These are phyloP conservation scores for Ceyx cyanopectus DNA, from an alignment of 2,113 vertebrate genomes.

Conservation along the genomic window DNA sequence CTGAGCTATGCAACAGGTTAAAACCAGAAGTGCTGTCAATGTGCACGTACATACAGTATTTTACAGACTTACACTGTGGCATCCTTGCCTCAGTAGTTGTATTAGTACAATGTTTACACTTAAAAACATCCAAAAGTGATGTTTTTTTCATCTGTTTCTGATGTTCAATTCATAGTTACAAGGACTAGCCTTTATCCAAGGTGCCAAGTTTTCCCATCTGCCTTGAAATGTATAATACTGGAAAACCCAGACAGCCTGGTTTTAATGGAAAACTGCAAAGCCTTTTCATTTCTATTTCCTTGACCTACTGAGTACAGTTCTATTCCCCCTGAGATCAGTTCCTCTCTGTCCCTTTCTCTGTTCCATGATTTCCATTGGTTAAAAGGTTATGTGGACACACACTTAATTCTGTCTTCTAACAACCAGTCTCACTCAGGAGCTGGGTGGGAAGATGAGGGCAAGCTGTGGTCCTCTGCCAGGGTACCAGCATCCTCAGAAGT, in stretches of 20 bases:
- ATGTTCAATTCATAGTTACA: neutral
- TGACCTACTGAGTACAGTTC: neutral
- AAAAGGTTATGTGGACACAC: neutral
- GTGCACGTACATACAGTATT: neutral
- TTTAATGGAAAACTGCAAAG: neutral
- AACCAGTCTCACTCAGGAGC: neutral
- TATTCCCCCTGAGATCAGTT: neutral
- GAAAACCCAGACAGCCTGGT: neutral
- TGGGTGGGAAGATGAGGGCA: neutral
- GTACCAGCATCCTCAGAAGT: neutral
- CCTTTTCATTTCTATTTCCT: neutral
- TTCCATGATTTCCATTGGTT: neutral
- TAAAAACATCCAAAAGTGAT: neutral
- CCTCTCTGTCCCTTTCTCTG: neutral
- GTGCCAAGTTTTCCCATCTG: neutral
- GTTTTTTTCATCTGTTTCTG: neutral
- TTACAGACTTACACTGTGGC: neutral
- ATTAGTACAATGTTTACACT: neutral
- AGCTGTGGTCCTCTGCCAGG: neutral
- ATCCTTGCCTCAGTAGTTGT: neutral
- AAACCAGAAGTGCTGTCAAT: neutral
- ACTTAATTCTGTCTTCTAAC: neutral
- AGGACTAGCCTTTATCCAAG: neutral
- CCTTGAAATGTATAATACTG: neutral
- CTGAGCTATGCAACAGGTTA: neutral